Base-by-base conservation (phyloP, 2,888 invertebrate genomes). In the Scaeva pyrastri region DNA sequence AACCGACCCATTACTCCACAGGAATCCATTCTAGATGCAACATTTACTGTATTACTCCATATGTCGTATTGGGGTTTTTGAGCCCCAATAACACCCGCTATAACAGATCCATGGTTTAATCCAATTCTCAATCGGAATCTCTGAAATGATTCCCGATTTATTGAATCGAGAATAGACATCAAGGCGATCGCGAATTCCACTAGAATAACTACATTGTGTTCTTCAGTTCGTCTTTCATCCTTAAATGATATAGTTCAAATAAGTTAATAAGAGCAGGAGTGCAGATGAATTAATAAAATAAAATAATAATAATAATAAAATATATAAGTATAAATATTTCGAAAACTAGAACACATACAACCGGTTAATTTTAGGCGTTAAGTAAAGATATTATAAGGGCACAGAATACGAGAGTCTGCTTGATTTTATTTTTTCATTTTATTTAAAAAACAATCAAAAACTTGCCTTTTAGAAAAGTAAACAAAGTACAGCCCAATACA, bases 11-110 rank as follows among this genome's bases (percentile, higher is more conserved):
- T 96, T 86, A 96, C 94, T 0, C 99, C 98, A 85, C 97, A 98
- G 87, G 98, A 98, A 93, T 99, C 99, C 99, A 99, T 99, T 64
- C 99, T 93, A 6, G 98, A 98, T 1, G 99, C 98, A 12, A 99
- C 98, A 91, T 99, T 99, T 16, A 99, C 99, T 0, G 99, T 98
- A 93, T 99, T 98, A 14, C 99, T 98, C 99, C 99, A 99, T 89
- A 99, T 99, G 91, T 99, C 99, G 93, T 98, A 99, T 93, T 99
- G 98, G 0, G 99, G 99, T 91, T 99, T 99, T 92, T 98, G 98
- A 0, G 98, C 98, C 0, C 98, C 98, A 26, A 99, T 98, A 19
- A 99, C 98, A 0, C 98, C 99, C 0, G 98, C 98, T 91, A 98
- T 98, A 26, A 98, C 98, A 0, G 93, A 92, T 0, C 93, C 93